These are phyloP conservation scores for Microctenopoma stevenorrisi DNA, from an alignment of 2,797 vertebrate genomes.

Conservation along the genomic window DNA sequence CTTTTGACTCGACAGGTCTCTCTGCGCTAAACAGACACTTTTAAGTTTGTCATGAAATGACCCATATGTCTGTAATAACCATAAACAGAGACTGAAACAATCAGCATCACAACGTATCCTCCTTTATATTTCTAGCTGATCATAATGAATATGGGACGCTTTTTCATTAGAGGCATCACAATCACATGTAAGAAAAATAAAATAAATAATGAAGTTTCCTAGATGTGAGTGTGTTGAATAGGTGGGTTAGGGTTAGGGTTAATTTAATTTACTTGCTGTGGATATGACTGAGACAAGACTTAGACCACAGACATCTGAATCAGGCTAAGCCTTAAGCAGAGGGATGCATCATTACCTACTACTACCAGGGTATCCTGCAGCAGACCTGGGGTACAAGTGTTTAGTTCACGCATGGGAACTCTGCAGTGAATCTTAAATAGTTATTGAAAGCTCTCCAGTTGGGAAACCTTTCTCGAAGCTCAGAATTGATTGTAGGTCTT, in stretches of 20 bases:
- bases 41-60: conserved; percentile 17
- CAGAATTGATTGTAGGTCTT: conserved; percentile 68
- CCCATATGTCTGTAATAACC: conserved; percentile 23
- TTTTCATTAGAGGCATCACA: neutral
- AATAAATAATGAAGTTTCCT: conserved; percentile 2
- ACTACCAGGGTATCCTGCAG: conserved; percentile 20
- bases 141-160: conserved; percentile 26
- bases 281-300: neutral
- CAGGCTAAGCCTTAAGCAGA: neutral
- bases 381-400: conserved; percentile 12
- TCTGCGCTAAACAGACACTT: conserved; percentile 9
- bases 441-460: conserved; percentile 69
- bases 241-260: no score
- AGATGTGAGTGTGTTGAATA: neutral
- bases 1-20: neutral
- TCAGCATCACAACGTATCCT: conserved; percentile 21
- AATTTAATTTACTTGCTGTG: neutral
- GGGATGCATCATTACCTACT: conserved; percentile 38
- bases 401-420: conserved; percentile 59
- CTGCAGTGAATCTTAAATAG: conserved; percentile 63
- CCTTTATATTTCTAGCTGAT: conserved; percentile 35
- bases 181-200: neutral
- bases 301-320: conserved; percentile 8
- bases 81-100: conserved; percentile 38
- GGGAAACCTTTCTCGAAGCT: conserved; percentile 58